These are phyloP conservation scores for Eupeodes latifasciatus DNA, from an alignment of 2,888 invertebrate species.

Conservation along the genomic window DNA sequence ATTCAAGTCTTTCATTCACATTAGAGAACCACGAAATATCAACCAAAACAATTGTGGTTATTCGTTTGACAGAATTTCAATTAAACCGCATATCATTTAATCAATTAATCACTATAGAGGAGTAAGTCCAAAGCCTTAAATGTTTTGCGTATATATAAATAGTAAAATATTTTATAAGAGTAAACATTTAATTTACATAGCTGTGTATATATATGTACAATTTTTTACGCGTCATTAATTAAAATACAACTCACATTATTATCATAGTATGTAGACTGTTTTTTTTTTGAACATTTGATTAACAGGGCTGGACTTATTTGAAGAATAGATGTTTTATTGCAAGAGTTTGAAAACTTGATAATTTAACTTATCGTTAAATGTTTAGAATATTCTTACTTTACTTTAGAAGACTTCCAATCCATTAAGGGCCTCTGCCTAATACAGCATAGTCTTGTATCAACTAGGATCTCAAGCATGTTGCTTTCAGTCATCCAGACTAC, in stretches of 20 bases:
- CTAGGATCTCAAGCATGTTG: too few relatives aligned
- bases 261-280: neutral
- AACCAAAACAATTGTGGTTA: slow-evolving; percentile 31
- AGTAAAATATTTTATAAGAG: too few relatives aligned
- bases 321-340: too few relatives aligned
- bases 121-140: slow-evolving; percentile 27
- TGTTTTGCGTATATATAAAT: neutral
- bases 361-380: too few relatives aligned
- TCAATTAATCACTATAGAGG: slow-evolving; percentile 52
- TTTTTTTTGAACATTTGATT: neutral
- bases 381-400: too few relatives aligned
- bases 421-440: too few relatives aligned
- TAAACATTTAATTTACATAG: neutral
- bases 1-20: slow-evolving; percentile 11
- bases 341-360: too few relatives aligned
- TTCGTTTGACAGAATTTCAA: neutral
- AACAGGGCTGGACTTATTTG: neutral
- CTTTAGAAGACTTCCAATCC: too few relatives aligned
- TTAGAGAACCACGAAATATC: neutral
- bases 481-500: too few relatives aligned
- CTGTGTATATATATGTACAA: neutral
- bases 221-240: slow-evolving; percentile 62
- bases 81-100: slow-evolving; percentile 60
- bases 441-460: too few relatives aligned
- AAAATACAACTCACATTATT: slow-evolving; percentile 35